phyloP scores from a whole-genome alignment of 2,888 invertebrate species.

The Cistogaster globosa region DNA sequence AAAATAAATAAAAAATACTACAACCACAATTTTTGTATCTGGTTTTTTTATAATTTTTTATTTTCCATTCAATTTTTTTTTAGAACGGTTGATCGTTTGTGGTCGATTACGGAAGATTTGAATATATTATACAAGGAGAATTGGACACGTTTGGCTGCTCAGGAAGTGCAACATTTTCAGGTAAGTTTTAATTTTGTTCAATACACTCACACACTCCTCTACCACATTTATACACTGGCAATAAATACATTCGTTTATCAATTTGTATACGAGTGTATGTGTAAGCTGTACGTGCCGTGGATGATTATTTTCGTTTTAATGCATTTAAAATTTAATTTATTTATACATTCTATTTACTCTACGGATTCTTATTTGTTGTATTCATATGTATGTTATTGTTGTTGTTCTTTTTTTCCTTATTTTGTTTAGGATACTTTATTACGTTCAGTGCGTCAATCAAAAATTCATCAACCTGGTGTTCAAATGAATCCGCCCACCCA shows the following conservation, averaged over 20 bases:
- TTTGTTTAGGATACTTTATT: slow-evolving; percentile 82
- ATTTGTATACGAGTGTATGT: not conserved
- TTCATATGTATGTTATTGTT: not conserved
- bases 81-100: slow-evolving; percentile 90
- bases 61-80: slow-evolving; percentile 56
- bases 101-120: slow-evolving; percentile 93
- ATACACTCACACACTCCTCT: slow-evolving; percentile 2
- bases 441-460: slow-evolving; percentile 82
- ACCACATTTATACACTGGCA: not conserved
- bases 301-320: slow-evolving; percentile 43
- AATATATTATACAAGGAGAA: slow-evolving; percentile 95
- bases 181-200: slow-evolving; percentile 80
- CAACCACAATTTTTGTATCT: slow-evolving; percentile 32
- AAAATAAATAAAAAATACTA: slow-evolving; percentile 11
- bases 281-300: slow-evolving; percentile 21
- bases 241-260: not conserved
- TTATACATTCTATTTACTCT: slow-evolving; percentile 29
- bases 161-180: slow-evolving; percentile 93
- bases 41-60: not conserved
- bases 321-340: slow-evolving; percentile 49
- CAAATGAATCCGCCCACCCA: slow-evolving; percentile 84
- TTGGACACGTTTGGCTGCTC: slow-evolving; percentile 94
- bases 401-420: slow-evolving; percentile 34
- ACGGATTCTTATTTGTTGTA: slow-evolving; percentile 11
- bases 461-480: slow-evolving; percentile 82